A percentile compares a stretch with the other conserved stretches of the same genome.
Evolutionary conservation across 2,797 vertebrate genomes (phyloP).

Genomic region (Acestrorhynchus altus): DNA sequence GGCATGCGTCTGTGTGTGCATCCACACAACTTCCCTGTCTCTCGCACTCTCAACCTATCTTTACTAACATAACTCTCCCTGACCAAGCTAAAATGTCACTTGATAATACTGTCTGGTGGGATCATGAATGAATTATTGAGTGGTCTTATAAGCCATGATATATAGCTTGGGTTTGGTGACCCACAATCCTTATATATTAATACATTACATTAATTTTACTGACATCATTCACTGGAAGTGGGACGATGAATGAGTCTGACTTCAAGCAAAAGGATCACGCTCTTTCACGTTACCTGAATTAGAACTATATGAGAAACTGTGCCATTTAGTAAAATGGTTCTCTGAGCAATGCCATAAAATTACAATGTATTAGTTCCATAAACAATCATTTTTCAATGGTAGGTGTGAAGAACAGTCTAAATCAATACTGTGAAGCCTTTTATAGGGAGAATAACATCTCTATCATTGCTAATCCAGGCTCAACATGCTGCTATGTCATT

Average conservation of each 20-base stretch:
- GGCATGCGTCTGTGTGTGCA: not conserved
- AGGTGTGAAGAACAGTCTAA: no score
- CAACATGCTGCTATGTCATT: no score
- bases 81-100: constrained; percentile 58
- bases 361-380: no score
- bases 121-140: not conserved
- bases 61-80: constrained; percentile 49
- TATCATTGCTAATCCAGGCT: no score
- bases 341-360: no score
- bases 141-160: not conserved
- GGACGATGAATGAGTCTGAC: not conserved
- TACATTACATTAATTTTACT: not conserved
- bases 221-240: not conserved
- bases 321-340: not conserved
- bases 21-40: constrained; percentile 25
- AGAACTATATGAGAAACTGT: not conserved
- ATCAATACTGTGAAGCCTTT: no score
- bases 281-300: not conserved
- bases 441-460: no score
- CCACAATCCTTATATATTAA: not conserved
- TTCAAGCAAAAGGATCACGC: not conserved
- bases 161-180: not conserved
- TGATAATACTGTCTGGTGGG: not conserved
- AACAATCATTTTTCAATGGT: no score
- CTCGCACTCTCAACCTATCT: constrained; percentile 48